Conservation (phyloP, 2,797 vertebrate species). For the Scolopax rusticola region DNA sequence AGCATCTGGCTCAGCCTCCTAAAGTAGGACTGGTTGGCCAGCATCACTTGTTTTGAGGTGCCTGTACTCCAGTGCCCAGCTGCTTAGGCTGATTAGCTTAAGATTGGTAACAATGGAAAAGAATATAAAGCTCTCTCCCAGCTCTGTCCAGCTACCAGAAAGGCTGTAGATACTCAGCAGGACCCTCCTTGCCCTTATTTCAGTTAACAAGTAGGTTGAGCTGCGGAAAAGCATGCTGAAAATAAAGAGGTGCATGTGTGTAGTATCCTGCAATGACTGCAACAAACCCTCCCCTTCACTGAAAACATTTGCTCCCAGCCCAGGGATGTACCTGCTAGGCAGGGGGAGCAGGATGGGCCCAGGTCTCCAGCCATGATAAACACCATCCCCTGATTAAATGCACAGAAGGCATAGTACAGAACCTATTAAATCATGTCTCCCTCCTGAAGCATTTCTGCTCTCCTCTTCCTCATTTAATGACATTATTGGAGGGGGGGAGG, state of each 20-base stretch:
- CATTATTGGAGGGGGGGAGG: not conserved
- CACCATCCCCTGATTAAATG: not conserved
- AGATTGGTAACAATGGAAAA: not conserved
- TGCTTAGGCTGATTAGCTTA: not conserved
- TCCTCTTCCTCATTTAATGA: not conserved
- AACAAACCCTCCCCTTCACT: not conserved
- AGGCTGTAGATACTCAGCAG: not conserved
- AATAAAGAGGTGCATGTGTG: not conserved
- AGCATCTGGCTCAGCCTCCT: not conserved
- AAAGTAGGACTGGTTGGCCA: fast-evolving
- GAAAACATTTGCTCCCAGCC: not conserved
- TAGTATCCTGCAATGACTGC: not conserved
- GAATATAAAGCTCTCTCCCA: not conserved
- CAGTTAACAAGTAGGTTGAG: not conserved
- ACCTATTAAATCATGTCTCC: not conserved
- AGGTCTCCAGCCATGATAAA: not conserved
- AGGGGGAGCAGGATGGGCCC: not conserved
- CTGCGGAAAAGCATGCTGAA: not conserved
- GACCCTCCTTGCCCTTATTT: not conserved
- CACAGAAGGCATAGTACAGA: not conserved
- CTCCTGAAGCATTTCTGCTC: not conserved
- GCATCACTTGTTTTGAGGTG: not conserved
- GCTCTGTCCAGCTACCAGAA: not conserved
- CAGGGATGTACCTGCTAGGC: not conserved
- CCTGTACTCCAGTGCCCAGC: not conserved